A percentile compares a stretch with the other conserved stretches of the same genome.
These are phyloP conservation scores for Callinectes sapidus DNA, from an alignment of 2,888 invertebrate genomes.

Conservation along the genomic window DNA sequence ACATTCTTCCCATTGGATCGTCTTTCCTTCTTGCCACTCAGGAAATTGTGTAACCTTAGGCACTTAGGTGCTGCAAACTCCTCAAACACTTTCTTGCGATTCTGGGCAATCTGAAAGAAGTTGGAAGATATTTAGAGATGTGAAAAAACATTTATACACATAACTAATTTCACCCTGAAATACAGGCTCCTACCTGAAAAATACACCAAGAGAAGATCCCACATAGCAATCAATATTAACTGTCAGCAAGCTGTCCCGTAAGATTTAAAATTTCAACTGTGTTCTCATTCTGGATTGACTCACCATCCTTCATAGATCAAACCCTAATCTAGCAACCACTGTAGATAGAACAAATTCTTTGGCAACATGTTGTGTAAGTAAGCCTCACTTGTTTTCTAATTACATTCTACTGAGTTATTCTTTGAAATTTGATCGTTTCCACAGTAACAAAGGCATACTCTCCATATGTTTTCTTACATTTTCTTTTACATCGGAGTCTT, in stretches of 20 bases:
- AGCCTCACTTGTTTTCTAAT: too few relatives aligned
- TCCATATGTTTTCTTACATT: too few relatives aligned
- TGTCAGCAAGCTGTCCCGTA: not conserved
- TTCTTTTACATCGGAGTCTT: too few relatives aligned
- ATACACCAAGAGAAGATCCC: too few relatives aligned
- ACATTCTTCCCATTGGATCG: conserved; percentile 63
- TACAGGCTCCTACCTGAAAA: not conserved
- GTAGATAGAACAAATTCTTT: too few relatives aligned
- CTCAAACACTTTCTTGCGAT: conserved; percentile 71
- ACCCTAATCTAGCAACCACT: not conserved
- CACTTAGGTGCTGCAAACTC: conserved; percentile 69
- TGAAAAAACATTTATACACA: not conserved
- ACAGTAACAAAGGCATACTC: too few relatives aligned
- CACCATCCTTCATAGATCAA: not conserved
- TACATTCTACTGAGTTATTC: too few relatives aligned
- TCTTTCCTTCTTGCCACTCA: conserved; percentile 68
- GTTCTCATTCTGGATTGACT: not conserved
- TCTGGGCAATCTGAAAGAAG: conserved; percentile 65
- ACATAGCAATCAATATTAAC: not conserved
- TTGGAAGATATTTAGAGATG: not conserved
- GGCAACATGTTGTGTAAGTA: too few relatives aligned
- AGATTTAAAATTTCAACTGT: not conserved
- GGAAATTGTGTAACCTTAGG: conserved; percentile 67
- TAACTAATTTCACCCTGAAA: not conserved
- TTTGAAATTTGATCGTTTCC: too few relatives aligned